These are phyloP conservation scores for Sebastes iracundus DNA, from an alignment of 2,797 vertebrate species.

Conservation along the genomic window DNA sequence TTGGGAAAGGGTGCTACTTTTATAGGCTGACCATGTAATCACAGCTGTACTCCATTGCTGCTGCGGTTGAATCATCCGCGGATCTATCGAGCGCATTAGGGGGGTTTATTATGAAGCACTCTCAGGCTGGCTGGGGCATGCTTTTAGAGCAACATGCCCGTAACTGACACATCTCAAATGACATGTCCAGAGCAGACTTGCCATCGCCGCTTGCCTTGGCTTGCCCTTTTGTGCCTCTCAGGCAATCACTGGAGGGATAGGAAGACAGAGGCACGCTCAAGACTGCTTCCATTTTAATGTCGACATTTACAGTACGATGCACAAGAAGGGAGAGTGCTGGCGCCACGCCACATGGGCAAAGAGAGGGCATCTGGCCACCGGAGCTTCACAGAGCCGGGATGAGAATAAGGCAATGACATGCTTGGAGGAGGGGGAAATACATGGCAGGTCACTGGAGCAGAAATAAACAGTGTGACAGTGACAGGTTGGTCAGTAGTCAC, in stretches of 20 bases:
- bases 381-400: conserved; percentile 39
- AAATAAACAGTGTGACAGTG: conserved; percentile 18
- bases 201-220: conserved; percentile 55
- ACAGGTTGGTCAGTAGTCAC: not conserved
- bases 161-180: conserved; percentile 69
- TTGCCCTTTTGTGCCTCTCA: conserved; percentile 56
- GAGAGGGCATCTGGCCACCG: conserved; percentile 52
- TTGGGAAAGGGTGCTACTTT: conserved; percentile 63
- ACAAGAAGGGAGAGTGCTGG: conserved; percentile 44
- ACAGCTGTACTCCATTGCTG: conserved; percentile 43
- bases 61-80: conserved; percentile 42
- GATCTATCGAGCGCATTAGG: conserved; percentile 26
- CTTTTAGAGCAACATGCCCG: conserved; percentile 46
- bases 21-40: conserved; percentile 63
- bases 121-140: conserved; percentile 31
- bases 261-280: conserved; percentile 23
- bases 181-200: conserved; percentile 48
- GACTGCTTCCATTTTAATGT: conserved; percentile 58
- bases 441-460: not conserved
- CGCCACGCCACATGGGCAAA: conserved; percentile 25
- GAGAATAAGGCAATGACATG: conserved; percentile 15
- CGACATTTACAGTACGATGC: conserved; percentile 64
- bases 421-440: not conserved
- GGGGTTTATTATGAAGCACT: conserved; percentile 28
- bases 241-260: conserved; percentile 27